phyloP scores from a whole-genome alignment of 2,113 vertebrate genomes.

The Poecilia latipinna region DNA sequence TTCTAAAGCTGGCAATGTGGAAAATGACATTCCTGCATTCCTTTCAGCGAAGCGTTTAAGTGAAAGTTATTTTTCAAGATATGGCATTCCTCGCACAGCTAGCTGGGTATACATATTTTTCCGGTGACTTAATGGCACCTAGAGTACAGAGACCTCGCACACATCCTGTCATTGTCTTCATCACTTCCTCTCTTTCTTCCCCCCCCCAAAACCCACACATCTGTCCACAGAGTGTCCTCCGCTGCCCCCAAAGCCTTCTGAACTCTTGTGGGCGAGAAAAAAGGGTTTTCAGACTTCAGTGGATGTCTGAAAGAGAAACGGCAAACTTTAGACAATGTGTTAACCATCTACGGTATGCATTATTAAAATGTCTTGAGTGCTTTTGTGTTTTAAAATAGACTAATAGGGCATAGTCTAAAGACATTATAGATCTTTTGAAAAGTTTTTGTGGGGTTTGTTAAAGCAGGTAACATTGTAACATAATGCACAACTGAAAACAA shows the following conservation, averaged over 20 bases:
- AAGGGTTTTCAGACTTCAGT: slow-evolving; percentile 45
- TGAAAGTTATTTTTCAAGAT: slow-evolving; percentile 26
- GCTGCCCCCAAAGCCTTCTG: slow-evolving; percentile 36
- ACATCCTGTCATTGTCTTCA: slow-evolving; percentile 74
- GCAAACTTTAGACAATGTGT: slow-evolving; percentile 24
- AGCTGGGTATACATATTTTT: slow-evolving; percentile 35
- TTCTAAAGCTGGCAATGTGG: slow-evolving; percentile 8
- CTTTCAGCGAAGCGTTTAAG: slow-evolving; percentile 26
- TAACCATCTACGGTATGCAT: neutral
- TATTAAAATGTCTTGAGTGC: too few species aligned
- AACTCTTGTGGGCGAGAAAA: slow-evolving; percentile 42
- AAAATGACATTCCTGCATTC: slow-evolving; percentile 42
- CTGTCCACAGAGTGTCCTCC: slow-evolving; percentile 67
- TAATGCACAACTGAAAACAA: too few species aligned
- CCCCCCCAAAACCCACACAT: slow-evolving; percentile 32
- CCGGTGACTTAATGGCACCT: slow-evolving; percentile 45
- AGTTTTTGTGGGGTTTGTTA: too few species aligned
- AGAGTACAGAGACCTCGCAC: slow-evolving; percentile 45
- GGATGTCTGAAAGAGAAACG: slow-evolving; percentile 20
- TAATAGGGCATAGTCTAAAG: too few species aligned
- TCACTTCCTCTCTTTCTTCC: slow-evolving; percentile 61
- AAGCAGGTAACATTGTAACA: too few species aligned
- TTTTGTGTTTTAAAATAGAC: too few species aligned
- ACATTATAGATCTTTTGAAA: too few species aligned
- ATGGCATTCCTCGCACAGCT: slow-evolving; percentile 17